Evolutionary conservation across 2,888 invertebrate species (phyloP).

Genomic region (Latheticus oryzae): DNA sequence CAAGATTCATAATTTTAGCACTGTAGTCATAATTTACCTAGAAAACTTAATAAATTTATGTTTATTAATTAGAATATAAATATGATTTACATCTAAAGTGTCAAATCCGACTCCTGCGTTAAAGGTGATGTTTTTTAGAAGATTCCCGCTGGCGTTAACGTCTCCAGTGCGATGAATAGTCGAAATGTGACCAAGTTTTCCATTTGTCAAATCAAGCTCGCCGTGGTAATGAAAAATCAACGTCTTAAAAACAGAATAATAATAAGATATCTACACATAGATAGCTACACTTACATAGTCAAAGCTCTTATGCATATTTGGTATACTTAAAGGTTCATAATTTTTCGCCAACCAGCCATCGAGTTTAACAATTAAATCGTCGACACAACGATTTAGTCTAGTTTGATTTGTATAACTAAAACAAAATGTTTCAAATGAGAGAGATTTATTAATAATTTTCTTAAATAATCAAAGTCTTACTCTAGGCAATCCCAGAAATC

Average conservation of each 20-base stretch:
- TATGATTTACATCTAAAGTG: too few relatives aligned
- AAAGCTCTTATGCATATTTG: neutral
- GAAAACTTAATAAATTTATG: neutral
- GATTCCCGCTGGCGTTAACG: neutral
- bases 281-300: neutral
- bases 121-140: neutral
- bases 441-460: too few relatives aligned
- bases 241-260: too few relatives aligned
- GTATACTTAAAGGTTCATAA: neutral
- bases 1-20: neutral
- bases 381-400: too few relatives aligned
- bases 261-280: too few relatives aligned
- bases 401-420: too few relatives aligned
- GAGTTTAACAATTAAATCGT: too few relatives aligned
- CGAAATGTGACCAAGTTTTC: neutral
- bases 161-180: neutral
- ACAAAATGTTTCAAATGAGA: too few relatives aligned
- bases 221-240: neutral
- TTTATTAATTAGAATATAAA: neutral
- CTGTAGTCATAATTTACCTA: conserved; percentile 1
- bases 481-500: too few relatives aligned
- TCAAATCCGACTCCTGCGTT: neutral
- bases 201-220: conserved; percentile 1
- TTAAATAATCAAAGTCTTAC: too few relatives aligned
- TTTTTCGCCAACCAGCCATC: neutral